Percentiles rank a stretch among this genome's conserved stretches.
phyloP scores from a whole-genome alignment of 2,888 invertebrate species.

The Abscondita cerata region DNA sequence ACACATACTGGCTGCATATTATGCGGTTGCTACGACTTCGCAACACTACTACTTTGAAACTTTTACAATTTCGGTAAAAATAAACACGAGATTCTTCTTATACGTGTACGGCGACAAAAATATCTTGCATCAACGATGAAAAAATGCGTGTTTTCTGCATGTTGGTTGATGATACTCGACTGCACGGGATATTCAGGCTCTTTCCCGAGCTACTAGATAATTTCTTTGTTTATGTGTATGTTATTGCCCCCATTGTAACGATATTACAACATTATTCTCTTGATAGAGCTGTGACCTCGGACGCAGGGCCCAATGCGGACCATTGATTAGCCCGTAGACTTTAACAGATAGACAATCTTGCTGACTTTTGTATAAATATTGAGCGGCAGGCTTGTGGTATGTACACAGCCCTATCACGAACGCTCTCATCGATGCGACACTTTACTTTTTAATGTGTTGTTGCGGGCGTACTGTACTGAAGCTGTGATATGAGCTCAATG shows the following conservation, averaged over 20 bases:
- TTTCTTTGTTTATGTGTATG: slow-evolving; percentile 57
- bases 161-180: slow-evolving; percentile 52
- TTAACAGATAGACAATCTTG: too few relatives aligned
- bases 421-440: too few relatives aligned
- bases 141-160: slow-evolving; percentile 42
- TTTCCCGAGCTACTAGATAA: slow-evolving; percentile 57
- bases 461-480: too few relatives aligned
- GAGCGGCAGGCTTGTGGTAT: too few relatives aligned
- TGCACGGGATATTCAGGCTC: slow-evolving; percentile 55
- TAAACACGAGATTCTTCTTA: not conserved
- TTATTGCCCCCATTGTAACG: slow-evolving; percentile 50
- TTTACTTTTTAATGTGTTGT: too few relatives aligned
- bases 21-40: not conserved
- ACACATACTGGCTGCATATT: slow-evolving; percentile 1
- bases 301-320: too few relatives aligned
- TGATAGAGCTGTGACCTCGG: too few relatives aligned
- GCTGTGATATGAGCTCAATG: too few relatives aligned
- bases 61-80: slow-evolving; percentile 16
- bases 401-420: too few relatives aligned
- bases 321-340: too few relatives aligned
- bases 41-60: not conserved
- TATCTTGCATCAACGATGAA: not conserved
- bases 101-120: not conserved
- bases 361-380: too few relatives aligned
- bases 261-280: too few relatives aligned